Percentiles rank a stretch among this genome's conserved stretches.
These are phyloP conservation scores for Greenwoodochromis staneri DNA, from an alignment of 2,113 vertebrate genomes.

Conservation along the genomic window DNA sequence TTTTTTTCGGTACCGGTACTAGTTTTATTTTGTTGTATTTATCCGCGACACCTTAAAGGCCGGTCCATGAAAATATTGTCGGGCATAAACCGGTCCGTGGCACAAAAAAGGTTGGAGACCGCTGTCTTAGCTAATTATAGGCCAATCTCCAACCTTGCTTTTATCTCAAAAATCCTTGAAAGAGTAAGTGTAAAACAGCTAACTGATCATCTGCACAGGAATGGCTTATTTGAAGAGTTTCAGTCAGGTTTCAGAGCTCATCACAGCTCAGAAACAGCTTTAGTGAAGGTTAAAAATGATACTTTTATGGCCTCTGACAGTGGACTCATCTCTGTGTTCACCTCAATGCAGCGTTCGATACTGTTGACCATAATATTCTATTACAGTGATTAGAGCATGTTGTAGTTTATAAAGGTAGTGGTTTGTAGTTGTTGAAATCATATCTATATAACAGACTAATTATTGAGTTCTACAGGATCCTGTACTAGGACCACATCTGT, in stretches of 20 bases:
- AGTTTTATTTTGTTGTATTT: too few species aligned
- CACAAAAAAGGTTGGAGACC: too few species aligned
- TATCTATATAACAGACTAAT: not conserved
- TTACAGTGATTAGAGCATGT: not conserved
- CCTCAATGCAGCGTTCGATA: not conserved
- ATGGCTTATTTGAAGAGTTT: not conserved
- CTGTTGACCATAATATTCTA: not conserved
- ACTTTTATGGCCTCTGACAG: not conserved
- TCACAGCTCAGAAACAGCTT: not conserved
- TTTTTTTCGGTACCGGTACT: too few species aligned
- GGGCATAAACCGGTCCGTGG: too few species aligned
- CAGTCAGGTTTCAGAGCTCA: not conserved
- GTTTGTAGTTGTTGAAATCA: not conserved
- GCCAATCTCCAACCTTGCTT: not conserved
- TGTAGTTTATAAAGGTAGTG: not conserved
- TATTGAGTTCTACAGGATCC: not conserved
- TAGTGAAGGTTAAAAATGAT: fast-evolving
- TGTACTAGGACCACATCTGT: not conserved
- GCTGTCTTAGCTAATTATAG: not conserved
- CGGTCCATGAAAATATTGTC: too few species aligned
- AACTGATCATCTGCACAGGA: not conserved
- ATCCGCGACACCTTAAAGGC: too few species aligned
- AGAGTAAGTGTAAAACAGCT: not conserved
- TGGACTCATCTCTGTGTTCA: not conserved
- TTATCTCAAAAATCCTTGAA: not conserved